These are phyloP conservation scores for Fratercula arctica DNA, from an alignment of 2,797 vertebrate genomes.

Conservation along the genomic window DNA sequence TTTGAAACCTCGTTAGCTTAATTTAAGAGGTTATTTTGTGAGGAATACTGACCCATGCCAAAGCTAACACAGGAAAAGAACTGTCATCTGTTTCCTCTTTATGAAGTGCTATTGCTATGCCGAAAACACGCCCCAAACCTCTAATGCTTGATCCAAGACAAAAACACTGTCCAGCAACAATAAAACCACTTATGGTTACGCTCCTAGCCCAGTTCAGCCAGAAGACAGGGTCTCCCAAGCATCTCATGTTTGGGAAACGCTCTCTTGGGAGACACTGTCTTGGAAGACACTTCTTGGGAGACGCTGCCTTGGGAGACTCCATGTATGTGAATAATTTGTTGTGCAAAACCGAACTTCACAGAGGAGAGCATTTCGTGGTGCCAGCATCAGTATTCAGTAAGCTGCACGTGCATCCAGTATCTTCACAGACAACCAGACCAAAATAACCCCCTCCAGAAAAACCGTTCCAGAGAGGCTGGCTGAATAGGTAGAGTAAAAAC, in stretches of 20 bases:
- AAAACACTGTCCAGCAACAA: background rate
- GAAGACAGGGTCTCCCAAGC: background rate
- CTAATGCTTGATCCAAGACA: background rate
- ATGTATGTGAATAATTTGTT: background rate
- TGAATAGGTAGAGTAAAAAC: background rate
- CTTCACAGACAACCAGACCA: background rate
- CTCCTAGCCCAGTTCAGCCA: background rate
- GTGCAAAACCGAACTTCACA: background rate
- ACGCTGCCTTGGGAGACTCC: background rate
- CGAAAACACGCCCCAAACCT: background rate
- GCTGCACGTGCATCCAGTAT: background rate
- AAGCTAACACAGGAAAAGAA: conserved; percentile 11
- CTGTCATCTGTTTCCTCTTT: conserved; percentile 18
- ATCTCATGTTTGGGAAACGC: background rate
- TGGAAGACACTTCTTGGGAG: background rate
- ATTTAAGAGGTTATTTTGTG: background rate
- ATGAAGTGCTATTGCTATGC: background rate
- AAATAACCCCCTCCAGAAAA: background rate
- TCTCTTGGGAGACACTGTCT: background rate
- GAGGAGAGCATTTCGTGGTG: background rate
- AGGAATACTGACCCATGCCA: background rate
- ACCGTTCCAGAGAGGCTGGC: background rate
- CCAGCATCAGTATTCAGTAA: background rate
- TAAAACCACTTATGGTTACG: background rate
- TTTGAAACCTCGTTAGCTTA: background rate